Conservation (phyloP, 1,140 invertebrate genomes). For the Musca vetustissima region DNA sequence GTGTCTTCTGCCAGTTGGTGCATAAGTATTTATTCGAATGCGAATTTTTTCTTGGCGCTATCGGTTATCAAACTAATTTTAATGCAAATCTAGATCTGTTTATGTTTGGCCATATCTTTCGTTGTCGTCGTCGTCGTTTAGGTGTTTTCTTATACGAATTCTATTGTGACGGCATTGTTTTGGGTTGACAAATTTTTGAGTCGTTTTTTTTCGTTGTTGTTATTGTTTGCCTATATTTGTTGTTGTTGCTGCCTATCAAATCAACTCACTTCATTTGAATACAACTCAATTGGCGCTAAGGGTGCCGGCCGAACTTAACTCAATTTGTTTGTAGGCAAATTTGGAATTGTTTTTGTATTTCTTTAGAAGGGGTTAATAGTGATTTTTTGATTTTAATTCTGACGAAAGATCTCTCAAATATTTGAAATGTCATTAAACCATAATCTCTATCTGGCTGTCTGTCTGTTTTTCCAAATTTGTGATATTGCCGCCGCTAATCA, state of each 20-base stretch:
- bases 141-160: not conserved
- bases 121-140: too few relatives aligned
- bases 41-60: not conserved
- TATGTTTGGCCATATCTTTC: not conserved
- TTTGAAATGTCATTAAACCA: too few relatives aligned
- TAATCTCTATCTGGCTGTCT: too few relatives aligned
- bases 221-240: not conserved
- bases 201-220: not conserved
- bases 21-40: constrained; percentile 16
- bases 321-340: too few relatives aligned
- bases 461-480: too few relatives aligned
- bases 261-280: not conserved
- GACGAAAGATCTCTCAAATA: too few relatives aligned
- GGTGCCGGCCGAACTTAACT: too few relatives aligned
- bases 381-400: too few relatives aligned
- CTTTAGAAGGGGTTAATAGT: too few relatives aligned
- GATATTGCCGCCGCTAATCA: too few relatives aligned
- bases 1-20: not conserved
- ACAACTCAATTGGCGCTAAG: too few relatives aligned
- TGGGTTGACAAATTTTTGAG: constrained; percentile 7
- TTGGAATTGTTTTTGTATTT: too few relatives aligned
- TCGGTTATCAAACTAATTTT: not conserved
- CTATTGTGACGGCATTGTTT: not conserved
- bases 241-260: not conserved
- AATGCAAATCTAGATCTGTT: constrained; percentile 13